Evolutionary conservation across 2,113 vertebrate genomes (phyloP).

Genomic region (Vulpes vulpes): DNA sequence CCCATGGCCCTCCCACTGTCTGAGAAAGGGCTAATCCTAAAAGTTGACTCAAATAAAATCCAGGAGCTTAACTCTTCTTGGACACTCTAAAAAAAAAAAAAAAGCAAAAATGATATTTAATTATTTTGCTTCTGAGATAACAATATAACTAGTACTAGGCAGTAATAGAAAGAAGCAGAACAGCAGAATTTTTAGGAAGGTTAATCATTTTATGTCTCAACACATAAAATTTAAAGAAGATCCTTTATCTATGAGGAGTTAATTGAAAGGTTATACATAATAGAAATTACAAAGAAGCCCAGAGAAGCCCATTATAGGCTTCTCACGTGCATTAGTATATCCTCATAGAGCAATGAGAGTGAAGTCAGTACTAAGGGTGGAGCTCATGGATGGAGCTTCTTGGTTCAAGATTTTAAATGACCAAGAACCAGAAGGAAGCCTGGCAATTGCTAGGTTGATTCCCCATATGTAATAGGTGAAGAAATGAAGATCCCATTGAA

Average conservation of each 20-base stretch:
- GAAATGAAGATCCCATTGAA: background rate
- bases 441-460: background rate
- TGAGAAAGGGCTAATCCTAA: slow-evolving; percentile 74
- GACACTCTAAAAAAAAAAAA: slow-evolving; percentile 77
- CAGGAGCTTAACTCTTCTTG: slow-evolving; percentile 80
- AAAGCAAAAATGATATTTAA: slow-evolving; percentile 79
- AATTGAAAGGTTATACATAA: slow-evolving; percentile 80
- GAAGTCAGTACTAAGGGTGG: background rate
- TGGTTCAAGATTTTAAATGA: background rate
- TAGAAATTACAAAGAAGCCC: slow-evolving; percentile 64
- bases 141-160: slow-evolving; percentile 73
- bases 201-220: slow-evolving; percentile 36
- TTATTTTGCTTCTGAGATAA: slow-evolving; percentile 85
- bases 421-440: background rate
- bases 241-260: slow-evolving; percentile 74
- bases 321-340: background rate
- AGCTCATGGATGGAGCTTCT: background rate
- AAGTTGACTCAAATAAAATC: slow-evolving; percentile 79
- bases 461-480: background rate
- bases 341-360: background rate
- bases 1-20: slow-evolving; percentile 67
- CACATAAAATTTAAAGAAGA: slow-evolving; percentile 80
- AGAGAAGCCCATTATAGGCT: background rate
- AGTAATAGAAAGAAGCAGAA: slow-evolving; percentile 71
- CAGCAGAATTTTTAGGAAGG: background rate